phyloP scores from a whole-genome alignment of 1,140 invertebrate species.

The Apis florea region DNA sequence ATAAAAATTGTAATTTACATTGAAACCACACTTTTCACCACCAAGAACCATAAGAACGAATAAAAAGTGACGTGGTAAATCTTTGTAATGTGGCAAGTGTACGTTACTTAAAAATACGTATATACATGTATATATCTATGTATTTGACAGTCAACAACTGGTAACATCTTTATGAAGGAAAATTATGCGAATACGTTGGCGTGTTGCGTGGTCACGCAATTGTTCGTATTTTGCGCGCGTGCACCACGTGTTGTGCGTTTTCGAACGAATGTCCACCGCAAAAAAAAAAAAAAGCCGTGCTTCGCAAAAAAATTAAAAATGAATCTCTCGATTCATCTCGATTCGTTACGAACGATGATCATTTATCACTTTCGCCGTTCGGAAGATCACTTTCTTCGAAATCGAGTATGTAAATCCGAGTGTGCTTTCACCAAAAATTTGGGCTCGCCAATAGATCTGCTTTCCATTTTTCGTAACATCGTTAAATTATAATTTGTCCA shows the following conservation, averaged over 20 bases:
- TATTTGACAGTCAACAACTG: not conserved
- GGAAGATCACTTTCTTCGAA: slow-evolving; percentile 55
- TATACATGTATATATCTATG: not conserved
- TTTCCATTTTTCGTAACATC: not conserved
- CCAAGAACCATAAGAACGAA: not conserved
- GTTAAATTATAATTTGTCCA: no score
- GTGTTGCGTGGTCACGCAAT: slow-evolving; percentile 1
- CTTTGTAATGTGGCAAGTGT: not conserved
- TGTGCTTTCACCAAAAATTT: slow-evolving; percentile 57
- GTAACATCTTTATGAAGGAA: not conserved
- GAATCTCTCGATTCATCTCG: not conserved
- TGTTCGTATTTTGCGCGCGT: slow-evolving; percentile 3
- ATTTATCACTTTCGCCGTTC: slow-evolving; percentile 57
- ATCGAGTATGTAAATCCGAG: slow-evolving; percentile 50
- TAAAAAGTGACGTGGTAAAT: not conserved
- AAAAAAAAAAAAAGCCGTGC: no score
- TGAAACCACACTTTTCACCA: not conserved
- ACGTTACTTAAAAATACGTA: not conserved
- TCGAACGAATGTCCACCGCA: not conserved
- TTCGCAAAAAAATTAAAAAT: not conserved
- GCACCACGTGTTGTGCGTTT: slow-evolving; percentile 24
- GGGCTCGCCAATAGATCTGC: not conserved
- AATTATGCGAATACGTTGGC: slow-evolving; percentile 30
- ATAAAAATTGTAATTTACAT: no score
- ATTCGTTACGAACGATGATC: slow-evolving; percentile 37